Base-by-base conservation (phyloP, 1,140 invertebrate species). In the Acromyrmex charruanus region DNA sequence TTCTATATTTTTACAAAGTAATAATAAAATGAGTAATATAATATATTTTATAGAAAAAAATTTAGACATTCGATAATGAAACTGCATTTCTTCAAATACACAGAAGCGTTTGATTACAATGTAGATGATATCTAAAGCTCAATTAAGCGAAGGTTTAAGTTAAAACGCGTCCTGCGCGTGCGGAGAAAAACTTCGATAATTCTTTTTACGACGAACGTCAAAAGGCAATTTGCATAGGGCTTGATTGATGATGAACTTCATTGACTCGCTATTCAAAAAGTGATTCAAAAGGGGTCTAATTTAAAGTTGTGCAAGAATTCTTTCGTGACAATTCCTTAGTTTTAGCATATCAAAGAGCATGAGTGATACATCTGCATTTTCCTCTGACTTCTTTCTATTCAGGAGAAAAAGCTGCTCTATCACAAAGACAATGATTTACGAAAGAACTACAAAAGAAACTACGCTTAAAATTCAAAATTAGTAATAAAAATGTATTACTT, bases 291-390 rank as follows among this genome's bases (percentile, higher is more conserved):
- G 49, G 5, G 12, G 16, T 81, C 53, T 71, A 49, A 80, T 80
- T 81, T 71, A 31, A 51, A 58, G 18, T 16, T 25, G 66, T 21
- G 51, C 51, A 21, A 81, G 21, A 71, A 71, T 81, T 71, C 21
- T 71, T 81, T 81, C 14, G 21, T 12, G n/a, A 80, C 14, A 5
- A 59, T 55, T 69, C 16, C 16, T 68, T 18, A 18, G 16, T 39
- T 81, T 81, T 81, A 81, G 31, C 79, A 71, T 71, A 71, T 81
- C 79, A 81, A 71, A 81, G 79, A 58, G 35, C 58, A 16, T 10
- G 21, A 71, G 3, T 28, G 10, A 10, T 10, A 71, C 66, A 44
- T 71, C 21, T 81, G 21, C 66, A 59, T 71, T 71, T 71, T 49
- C 10, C 21, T 39, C 51, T 18, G 12, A 0, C 10, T 35, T 69